Percentiles rank a stretch among this genome's conserved stretches.
Evolutionary conservation across 1,140 invertebrate species (phyloP).

Genomic region (Drosophila obscura): DNA sequence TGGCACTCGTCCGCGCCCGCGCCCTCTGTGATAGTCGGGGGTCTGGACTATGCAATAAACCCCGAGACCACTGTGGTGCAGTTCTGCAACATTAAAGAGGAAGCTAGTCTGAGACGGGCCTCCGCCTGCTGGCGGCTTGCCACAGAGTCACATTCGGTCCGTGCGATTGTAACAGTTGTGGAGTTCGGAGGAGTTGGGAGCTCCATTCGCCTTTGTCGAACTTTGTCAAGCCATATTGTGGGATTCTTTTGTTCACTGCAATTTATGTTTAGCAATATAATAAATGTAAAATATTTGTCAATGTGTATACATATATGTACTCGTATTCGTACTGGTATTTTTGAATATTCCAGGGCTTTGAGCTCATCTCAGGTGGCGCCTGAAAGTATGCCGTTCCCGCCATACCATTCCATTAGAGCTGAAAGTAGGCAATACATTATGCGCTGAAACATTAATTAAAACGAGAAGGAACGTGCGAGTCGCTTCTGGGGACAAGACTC

Average conservation of each 20-base stretch:
- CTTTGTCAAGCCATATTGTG: slow-evolving; percentile 57
- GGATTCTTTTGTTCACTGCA: slow-evolving; percentile 54
- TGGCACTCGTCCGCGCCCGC: too few species aligned
- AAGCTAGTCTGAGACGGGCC: slow-evolving; percentile 15
- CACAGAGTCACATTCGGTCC: slow-evolving; percentile 46
- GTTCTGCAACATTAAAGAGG: slow-evolving; percentile 60
- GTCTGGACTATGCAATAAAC: slow-evolving; percentile 61
- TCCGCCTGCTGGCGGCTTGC: slow-evolving; percentile 64
- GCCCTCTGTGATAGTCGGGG: slow-evolving; percentile 10
- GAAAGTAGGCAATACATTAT: slow-evolving; percentile 51
- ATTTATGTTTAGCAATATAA: slow-evolving; percentile 71
- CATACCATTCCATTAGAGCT: slow-evolving; percentile 1
- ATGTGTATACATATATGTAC: slow-evolving; percentile 4
- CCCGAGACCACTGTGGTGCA: slow-evolving; percentile 77
- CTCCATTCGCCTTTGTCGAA: slow-evolving; percentile 52
- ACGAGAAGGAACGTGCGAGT: too few species aligned
- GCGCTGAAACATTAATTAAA: slow-evolving; percentile 62
- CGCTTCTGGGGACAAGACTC: too few species aligned
- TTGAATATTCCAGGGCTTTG: slow-evolving; percentile 1
- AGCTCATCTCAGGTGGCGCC: slow-evolving; percentile 31
- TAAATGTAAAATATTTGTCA: slow-evolving; percentile 66
- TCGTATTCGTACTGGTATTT: neutral
- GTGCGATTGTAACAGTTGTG: slow-evolving; percentile 61
- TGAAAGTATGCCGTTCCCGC: slow-evolving; percentile 9
- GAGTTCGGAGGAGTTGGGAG: neutral